A percentile compares a stretch with the other conserved stretches of the same genome.
These are phyloP conservation scores for Halocaridina rubra DNA, from an alignment of 2,888 invertebrate genomes.

Conservation along the genomic window DNA sequence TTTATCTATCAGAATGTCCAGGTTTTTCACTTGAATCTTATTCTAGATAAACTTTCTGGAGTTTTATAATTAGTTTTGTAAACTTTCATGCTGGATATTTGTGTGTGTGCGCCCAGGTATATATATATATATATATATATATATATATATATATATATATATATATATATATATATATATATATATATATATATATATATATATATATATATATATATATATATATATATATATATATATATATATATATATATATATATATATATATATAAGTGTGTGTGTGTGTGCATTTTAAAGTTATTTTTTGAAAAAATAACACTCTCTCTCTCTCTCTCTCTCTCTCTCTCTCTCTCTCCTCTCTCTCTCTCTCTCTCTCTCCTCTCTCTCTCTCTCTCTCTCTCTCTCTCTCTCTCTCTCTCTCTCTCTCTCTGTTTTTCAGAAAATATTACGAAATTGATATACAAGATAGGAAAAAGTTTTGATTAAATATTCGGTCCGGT, in stretches of 20 bases:
- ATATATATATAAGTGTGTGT: not conserved
- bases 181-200: slow-evolving; percentile 28
- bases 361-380: not conserved
- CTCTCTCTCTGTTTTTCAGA: not conserved
- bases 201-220: slow-evolving; percentile 22
- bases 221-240: not conserved
- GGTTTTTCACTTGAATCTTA: too few species aligned
- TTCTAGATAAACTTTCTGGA: too few species aligned
- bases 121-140: slow-evolving; percentile 39
- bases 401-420: slow-evolving; percentile 15
- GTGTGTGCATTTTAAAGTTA: not conserved
- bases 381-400: not conserved
- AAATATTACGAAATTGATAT: too few species aligned
- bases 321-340: not conserved
- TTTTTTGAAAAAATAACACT: not conserved
- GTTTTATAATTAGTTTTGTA: too few species aligned
- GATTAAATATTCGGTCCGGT: too few species aligned
- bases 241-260: not conserved
- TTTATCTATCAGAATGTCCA: too few species aligned
- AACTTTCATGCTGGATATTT: too few species aligned
- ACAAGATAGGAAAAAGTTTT: too few species aligned
- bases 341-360: not conserved
- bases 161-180: slow-evolving; percentile 18
- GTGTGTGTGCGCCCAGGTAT: not conserved
- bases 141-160: slow-evolving; percentile 25